phyloP scores from a whole-genome alignment of 2,888 invertebrate species.

The Biston stratarius region DNA sequence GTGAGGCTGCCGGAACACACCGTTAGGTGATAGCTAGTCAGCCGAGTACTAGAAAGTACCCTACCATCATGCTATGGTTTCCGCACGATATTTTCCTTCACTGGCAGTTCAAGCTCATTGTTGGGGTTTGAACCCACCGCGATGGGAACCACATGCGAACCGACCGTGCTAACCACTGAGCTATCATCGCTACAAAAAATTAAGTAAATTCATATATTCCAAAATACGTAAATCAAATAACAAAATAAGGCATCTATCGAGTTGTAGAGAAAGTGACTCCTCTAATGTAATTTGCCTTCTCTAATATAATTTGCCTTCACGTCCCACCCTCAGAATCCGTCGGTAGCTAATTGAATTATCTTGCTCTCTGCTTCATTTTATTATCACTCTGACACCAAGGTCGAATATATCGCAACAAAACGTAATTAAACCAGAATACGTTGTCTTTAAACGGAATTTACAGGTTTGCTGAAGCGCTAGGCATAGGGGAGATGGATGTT shows the following conservation, averaged over 20 bases:
- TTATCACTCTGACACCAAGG: slow-evolving; percentile 36
- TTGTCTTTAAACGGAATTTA: neutral
- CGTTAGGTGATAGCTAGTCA: too few relatives aligned
- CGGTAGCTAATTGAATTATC: slow-evolving; percentile 45
- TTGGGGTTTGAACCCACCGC: too few relatives aligned
- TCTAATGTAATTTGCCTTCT: slow-evolving; percentile 31
- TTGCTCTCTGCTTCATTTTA: slow-evolving; percentile 34
- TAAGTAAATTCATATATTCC: too few relatives aligned
- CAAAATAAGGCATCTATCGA: slow-evolving; percentile 8
- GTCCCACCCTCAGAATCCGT: slow-evolving; percentile 21
- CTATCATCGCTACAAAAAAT: too few relatives aligned
- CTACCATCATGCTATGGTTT: too few relatives aligned
- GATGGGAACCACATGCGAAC: too few relatives aligned
- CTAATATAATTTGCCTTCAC: slow-evolving; percentile 26
- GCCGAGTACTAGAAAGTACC: too few relatives aligned
- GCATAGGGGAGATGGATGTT: neutral
- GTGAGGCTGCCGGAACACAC: too few relatives aligned
- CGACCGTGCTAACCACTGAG: too few relatives aligned
- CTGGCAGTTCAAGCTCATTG: too few relatives aligned
- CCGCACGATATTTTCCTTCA: too few relatives aligned
- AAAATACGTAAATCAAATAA: slow-evolving; percentile 9
- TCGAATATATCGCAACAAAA: slow-evolving; percentile 32
- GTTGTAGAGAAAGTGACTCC: slow-evolving; percentile 16
- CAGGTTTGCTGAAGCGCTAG: neutral
- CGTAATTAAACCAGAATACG: slow-evolving; percentile 5